These are phyloP conservation scores for Chlorodrepanis virens DNA, from an alignment of 2,113 vertebrate genomes.

Conservation along the genomic window DNA sequence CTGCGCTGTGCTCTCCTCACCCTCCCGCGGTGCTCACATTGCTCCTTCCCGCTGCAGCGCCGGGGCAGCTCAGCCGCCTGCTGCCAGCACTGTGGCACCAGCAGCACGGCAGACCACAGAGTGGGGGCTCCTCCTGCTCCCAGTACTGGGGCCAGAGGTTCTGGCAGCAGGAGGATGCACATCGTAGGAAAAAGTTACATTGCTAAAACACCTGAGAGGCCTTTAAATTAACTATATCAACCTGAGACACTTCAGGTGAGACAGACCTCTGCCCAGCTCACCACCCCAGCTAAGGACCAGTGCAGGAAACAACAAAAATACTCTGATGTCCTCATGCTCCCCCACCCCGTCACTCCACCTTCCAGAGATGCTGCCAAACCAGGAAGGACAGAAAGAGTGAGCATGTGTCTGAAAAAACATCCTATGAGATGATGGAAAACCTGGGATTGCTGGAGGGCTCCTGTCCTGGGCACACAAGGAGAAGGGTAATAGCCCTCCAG, in stretches of 20 bases:
- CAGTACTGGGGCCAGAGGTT: background rate
- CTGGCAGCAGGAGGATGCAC: background rate
- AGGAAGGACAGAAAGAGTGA: background rate
- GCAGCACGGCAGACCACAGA: background rate
- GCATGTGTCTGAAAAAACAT: background rate
- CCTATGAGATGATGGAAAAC: background rate
- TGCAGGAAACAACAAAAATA: background rate
- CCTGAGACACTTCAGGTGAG: background rate
- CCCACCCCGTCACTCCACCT: accelerated
- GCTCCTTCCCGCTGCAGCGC: accelerated
- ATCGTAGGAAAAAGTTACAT: background rate
- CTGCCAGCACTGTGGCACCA: background rate
- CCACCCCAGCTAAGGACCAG: background rate
- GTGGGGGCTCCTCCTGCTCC: background rate
- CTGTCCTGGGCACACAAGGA: background rate
- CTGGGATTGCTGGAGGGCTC: background rate
- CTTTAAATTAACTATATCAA: background rate
- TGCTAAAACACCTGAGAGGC: background rate
- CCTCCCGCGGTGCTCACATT: accelerated
- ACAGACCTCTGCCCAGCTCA: background rate
- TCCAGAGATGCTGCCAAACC: background rate
- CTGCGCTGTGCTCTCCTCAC: background rate
- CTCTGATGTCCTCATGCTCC: background rate
- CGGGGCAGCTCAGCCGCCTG: background rate
- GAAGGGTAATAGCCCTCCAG: background rate